phyloP scores from a whole-genome alignment of 2,888 invertebrate genomes.

The Macaria liturata region DNA sequence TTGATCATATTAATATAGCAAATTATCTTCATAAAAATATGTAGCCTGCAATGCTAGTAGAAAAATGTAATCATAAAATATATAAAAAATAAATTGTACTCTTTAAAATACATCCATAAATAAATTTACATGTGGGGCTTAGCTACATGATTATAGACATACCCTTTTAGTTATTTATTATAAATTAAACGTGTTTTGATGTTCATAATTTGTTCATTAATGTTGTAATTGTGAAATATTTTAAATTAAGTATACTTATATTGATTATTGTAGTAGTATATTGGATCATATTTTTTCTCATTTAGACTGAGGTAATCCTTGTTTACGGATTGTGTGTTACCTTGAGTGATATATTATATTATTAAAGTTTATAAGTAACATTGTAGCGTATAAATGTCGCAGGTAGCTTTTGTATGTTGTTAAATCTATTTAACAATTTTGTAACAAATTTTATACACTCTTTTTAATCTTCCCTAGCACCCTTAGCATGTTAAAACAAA shows the following conservation, averaged over 20 bases:
- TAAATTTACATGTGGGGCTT: conserved; percentile 5
- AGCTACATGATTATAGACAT: conserved; percentile 6
- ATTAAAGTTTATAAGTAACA: conserved; percentile 65
- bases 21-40: too few species aligned
- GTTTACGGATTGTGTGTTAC: conserved; percentile 62
- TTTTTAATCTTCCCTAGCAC: conserved; percentile 82
- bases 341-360: conserved; percentile 64
- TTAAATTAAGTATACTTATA: conserved; percentile 25
- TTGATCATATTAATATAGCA: too few species aligned
- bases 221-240: conserved; percentile 49
- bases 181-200: conserved; percentile 47
- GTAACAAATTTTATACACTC: conserved; percentile 82
- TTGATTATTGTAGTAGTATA: conserved; percentile 34
- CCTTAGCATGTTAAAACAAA: conserved; percentile 56
- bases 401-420: conserved; percentile 82
- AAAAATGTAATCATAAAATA: too few species aligned
- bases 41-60: too few species aligned
- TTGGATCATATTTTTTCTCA: conserved; percentile 46
- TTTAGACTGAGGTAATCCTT: conserved; percentile 62
- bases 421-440: conserved; percentile 79
- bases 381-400: conserved; percentile 62
- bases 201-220: conserved; percentile 39
- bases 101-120: too few species aligned
- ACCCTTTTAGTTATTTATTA: conserved; percentile 46
- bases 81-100: too few species aligned